phyloP scores from a whole-genome alignment of 2,888 invertebrate species.

The Drosophila anceps region DNA sequence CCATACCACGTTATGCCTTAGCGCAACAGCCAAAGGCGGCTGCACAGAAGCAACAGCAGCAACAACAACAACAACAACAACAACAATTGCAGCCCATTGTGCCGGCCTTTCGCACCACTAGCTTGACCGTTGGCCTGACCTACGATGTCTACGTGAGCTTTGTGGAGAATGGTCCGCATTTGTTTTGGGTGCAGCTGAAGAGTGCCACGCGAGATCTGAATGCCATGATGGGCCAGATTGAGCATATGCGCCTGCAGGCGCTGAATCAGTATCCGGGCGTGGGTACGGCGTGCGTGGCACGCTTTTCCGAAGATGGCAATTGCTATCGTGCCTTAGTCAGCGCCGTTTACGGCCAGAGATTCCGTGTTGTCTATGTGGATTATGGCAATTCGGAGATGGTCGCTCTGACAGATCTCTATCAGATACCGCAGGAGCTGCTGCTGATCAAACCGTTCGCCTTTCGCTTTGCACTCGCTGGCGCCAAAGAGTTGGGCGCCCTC shows the following conservation, averaged over 20 bases:
- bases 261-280: conserved; percentile 90
- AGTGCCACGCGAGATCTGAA: conserved; percentile 88
- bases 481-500: conserved; percentile 88
- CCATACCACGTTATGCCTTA: conserved; percentile 62
- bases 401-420: conserved; percentile 90
- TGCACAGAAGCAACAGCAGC: conserved; percentile 41
- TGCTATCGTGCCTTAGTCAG: conserved; percentile 92
- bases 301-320: conserved; percentile 89
- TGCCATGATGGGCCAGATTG: conserved; percentile 90
- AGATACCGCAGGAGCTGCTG: conserved; percentile 90
- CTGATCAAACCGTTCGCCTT: conserved; percentile 91
- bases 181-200: conserved; percentile 91
- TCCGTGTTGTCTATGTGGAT: conserved; percentile 92
- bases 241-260: conserved; percentile 87
- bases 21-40: conserved; percentile 35
- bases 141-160: conserved; percentile 91
- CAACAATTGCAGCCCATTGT: conserved; percentile 50
- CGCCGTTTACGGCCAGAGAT: conserved; percentile 89
- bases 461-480: conserved; percentile 90
- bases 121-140: conserved; percentile 87
- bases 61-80: conserved; percentile 49
- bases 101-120: conserved; percentile 84
- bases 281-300: conserved; percentile 91
- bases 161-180: conserved; percentile 92
- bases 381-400: conserved; percentile 92